Evolutionary conservation across 2,797 vertebrate species (phyloP), one percentile per base, ranked within the genome.

Genomic region (Crypturellus tataupa): DNA sequence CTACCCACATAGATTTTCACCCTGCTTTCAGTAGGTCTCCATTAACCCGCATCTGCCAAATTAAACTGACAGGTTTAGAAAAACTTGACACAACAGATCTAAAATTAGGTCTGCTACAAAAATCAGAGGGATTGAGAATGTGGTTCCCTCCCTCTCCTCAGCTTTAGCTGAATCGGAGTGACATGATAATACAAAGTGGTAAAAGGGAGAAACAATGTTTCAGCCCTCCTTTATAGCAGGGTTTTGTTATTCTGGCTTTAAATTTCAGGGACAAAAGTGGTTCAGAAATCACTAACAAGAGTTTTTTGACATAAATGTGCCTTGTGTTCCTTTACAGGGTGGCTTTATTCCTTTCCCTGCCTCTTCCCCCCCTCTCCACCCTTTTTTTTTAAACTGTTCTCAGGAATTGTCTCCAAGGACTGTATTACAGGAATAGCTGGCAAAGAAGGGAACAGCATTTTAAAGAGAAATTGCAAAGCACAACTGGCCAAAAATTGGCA

Each of bases 11-110:
- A 86, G 63, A 86, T 65, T 93, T 89, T 90, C 69, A 82, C 93
- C 92, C 86, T 94, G 79, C 62, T 90, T 72, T 96, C 93, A 92
- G 71, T 63, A 94, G 94, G 87, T 91, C 69, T 92, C 87, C 89
- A 86, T 93, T 94, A 96, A 96, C 96, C 93, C 18, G 62, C 85
- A 81, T 91, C 81, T 93, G 94, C 81, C 89, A 82, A 95, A 96
- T 96, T 96, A 94, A 96, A 96, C 80, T 93, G 95, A 96, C 93
- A 95, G 88, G 93, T 96, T 95, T 94, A 96, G 89, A 95, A 96
- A 95, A 94, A 93, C 88, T 94, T 94, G 94, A 93, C 95, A 95
- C 91, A 96, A 96, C 89, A 93, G 91, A 93, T 93, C 94, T 96
- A 96, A 94, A 96, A 93, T 96, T 95, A 96, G 94, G 88, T 70